Conservation (phyloP, 2,797 vertebrate genomes). For the Molossus alvarezi region DNA sequence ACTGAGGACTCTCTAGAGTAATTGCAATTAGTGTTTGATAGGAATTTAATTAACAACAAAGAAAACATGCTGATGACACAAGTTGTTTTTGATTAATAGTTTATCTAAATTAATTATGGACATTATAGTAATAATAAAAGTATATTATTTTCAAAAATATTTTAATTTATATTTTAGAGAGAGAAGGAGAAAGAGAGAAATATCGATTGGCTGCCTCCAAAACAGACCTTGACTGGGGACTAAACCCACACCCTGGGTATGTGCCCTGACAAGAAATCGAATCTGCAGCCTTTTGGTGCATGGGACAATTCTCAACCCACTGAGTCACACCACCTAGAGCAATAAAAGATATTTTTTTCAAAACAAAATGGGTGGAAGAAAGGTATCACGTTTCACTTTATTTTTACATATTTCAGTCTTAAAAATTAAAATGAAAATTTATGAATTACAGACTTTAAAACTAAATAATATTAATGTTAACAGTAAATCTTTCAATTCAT, state of each 20-base stretch:
- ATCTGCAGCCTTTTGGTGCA: no score
- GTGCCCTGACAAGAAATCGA: no score
- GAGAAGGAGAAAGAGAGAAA: no score
- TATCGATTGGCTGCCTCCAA: no score
- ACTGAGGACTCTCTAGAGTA: conserved; percentile 51
- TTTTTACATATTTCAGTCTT: neutral
- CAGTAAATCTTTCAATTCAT: neutral
- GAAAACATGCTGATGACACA: conserved; percentile 62
- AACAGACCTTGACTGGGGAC: no score
- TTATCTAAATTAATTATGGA: conserved; percentile 60
- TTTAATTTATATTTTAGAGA: no score
- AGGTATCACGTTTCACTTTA: neutral
- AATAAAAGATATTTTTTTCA: neutral
- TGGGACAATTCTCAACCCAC: no score
- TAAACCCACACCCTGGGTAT: no score
- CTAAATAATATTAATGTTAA: neutral
- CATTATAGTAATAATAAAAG: neutral
- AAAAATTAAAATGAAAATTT: neutral
- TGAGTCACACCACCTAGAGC: no score
- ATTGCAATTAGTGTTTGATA: conserved; percentile 54
- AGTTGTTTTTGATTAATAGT: conserved; percentile 33
- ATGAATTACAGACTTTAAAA: neutral
- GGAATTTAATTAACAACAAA: conserved; percentile 65
- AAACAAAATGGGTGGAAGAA: neutral
- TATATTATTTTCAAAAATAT: neutral